A percentile compares a stretch with the other conserved stretches of the same genome.
Evolutionary conservation across 2,888 invertebrate species (phyloP).

Genomic region (Acanthosepion esculentum): DNA sequence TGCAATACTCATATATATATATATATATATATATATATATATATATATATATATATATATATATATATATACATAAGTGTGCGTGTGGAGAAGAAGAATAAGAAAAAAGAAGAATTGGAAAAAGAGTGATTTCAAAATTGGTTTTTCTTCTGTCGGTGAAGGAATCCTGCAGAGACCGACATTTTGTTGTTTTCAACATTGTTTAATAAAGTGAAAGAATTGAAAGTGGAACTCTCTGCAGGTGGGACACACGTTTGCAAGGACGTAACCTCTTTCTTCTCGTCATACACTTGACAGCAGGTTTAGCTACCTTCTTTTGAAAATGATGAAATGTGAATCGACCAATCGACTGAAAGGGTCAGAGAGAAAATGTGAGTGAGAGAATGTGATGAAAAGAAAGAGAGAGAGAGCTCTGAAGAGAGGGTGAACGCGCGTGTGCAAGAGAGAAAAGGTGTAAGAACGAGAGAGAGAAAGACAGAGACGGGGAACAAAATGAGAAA

Average conservation of each 20-base stretch:
- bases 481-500: no score
- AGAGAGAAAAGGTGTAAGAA: no score
- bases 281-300: not conserved
- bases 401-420: not conserved
- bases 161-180: not conserved
- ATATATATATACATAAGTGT: not conserved
- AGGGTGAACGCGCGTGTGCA: no score
- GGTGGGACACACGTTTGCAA: not conserved
- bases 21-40: not conserved
- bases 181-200: not conserved
- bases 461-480: no score
- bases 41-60: not conserved
- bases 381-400: not conserved
- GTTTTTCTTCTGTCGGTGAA: not conserved
- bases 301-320: not conserved
- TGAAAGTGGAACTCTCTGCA: not conserved
- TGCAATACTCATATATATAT: not conserved
- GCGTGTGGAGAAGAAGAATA: not conserved
- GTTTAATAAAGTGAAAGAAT: constrained; percentile 21
- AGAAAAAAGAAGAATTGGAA: not conserved
- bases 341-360: not conserved
- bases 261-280: not conserved
- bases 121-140: not conserved
- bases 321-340: not conserved
- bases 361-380: not conserved